Evolutionary conservation across 2,113 vertebrate species (phyloP).

Genomic region (Okapia johnstoni): DNA sequence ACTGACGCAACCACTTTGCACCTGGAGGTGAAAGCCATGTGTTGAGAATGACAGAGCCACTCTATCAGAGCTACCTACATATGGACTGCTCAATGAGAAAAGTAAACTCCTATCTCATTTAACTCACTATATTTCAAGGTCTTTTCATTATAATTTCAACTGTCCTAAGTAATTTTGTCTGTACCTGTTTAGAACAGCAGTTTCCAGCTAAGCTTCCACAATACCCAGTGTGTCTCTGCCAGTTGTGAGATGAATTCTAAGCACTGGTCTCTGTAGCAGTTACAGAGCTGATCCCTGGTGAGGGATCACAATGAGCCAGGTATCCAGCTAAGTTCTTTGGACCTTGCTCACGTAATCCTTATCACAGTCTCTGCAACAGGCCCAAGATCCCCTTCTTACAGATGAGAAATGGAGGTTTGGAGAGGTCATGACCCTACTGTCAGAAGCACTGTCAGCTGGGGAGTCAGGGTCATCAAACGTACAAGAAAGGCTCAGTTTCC

Average conservation of each 20-base stretch:
- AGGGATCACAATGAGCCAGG: neutral
- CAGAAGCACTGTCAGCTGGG: neutral
- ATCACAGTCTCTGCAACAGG: neutral
- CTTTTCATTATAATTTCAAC: neutral
- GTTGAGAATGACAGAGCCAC: neutral
- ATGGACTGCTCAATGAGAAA: neutral
- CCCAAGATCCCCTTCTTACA: neutral
- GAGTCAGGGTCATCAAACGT: neutral
- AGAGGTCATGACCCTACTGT: rapidly evolving
- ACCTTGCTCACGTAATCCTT: neutral
- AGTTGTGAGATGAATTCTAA: neutral
- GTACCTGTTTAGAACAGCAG: neutral
- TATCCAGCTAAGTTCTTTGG: neutral
- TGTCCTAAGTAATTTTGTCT: neutral
- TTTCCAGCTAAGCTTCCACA: neutral
- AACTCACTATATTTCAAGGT: neutral
- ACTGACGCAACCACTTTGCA: neutral
- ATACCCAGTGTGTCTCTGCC: neutral
- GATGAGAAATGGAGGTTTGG: neutral
- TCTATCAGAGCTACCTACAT: neutral
- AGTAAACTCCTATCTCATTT: neutral
- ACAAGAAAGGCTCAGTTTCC: neutral
- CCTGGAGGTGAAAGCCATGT: neutral
- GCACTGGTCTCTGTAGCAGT: neutral
- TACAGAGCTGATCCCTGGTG: neutral